phyloP scores from a whole-genome alignment of 2,113 vertebrate species.

The Anoplopoma fimbria region DNA sequence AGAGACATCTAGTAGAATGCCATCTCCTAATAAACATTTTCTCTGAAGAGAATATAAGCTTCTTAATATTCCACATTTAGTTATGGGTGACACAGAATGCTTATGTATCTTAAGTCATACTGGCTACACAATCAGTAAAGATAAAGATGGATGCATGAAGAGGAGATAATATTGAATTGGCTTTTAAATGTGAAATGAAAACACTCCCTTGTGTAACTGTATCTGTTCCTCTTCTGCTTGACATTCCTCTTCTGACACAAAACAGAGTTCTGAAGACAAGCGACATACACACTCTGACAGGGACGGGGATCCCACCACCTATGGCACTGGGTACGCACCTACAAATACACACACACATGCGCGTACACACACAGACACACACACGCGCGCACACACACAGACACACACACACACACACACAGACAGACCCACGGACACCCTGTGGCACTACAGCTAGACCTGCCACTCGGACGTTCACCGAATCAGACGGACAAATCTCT shows the following conservation, averaged over 20 bases:
- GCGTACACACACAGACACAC: constrained; percentile 15
- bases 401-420: constrained; percentile 40
- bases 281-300: constrained; percentile 70
- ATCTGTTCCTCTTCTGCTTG: constrained; percentile 30
- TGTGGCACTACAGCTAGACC: constrained; percentile 78
- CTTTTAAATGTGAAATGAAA: constrained; percentile 21
- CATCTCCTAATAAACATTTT: neutral
- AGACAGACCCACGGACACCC: constrained; percentile 65
- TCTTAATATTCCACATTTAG: neutral
- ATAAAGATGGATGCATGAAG: neutral
- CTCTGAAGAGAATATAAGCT: neutral
- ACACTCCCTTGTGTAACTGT: constrained; percentile 19
- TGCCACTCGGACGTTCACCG: constrained; percentile 84
- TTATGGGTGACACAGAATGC: neutral
- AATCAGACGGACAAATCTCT: constrained; percentile 90
- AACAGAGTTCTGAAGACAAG: constrained; percentile 59
- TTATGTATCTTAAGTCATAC: neutral
- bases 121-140: constrained; percentile 11
- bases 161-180: constrained; percentile 37
- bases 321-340: constrained; percentile 48
- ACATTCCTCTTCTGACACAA: constrained; percentile 45
- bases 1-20: constrained; percentile 31
- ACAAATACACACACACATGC: constrained; percentile 31
- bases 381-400: constrained; percentile 32
- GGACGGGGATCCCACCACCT: constrained; percentile 71